Evolutionary conservation across 2,888 invertebrate species (phyloP), one percentile per base, ranked within the genome.

Genomic region (Andrena dorsata): DNA sequence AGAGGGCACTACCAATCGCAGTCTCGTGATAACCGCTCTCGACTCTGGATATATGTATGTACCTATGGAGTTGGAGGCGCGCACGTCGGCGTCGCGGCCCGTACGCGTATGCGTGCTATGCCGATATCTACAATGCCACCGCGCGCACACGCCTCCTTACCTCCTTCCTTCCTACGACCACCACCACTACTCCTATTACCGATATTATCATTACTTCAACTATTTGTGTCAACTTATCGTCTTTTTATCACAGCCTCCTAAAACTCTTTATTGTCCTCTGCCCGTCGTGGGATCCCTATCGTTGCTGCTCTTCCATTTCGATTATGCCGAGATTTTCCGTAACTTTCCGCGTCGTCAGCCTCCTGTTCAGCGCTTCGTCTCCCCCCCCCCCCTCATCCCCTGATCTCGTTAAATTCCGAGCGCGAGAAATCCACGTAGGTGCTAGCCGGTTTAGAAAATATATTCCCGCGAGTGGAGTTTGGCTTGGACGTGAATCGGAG

Each of bases 1-100:
- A 92, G 87, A 92, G 92, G 92, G 87, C 91, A 91, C 82, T 89
- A 86, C 92, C 92, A 92, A 92, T 92, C 92, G 89, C 91, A 84
- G 87, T 84, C 77, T 85, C 85, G 78, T 91, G 92, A 92, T 92
- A 92, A 92, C 86, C 90, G 88, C 88, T 89, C 89, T 75, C 85
- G 80, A 60, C 63, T 80, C 66, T 66, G 65, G 49, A 63, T 49
- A 49, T 23, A 71, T 32, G 41, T 16, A 41, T 41, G 41, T 41
- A 16, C 41, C 41, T 41, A 41, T 16, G 4, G 41, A 41, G 41
- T 41, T 16, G 61, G 64, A 64, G 26, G 49, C 47, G 26, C 51
- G 51, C 35, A 13, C 26, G 6, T 58, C 41, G 41, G 41, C 13
- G 41, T 41, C 41, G 41, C 41, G 26, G 26, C 0, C 20, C 10